phyloP scores from a whole-genome alignment of 2,888 invertebrate genomes.

The Eretmocerus hayati region DNA sequence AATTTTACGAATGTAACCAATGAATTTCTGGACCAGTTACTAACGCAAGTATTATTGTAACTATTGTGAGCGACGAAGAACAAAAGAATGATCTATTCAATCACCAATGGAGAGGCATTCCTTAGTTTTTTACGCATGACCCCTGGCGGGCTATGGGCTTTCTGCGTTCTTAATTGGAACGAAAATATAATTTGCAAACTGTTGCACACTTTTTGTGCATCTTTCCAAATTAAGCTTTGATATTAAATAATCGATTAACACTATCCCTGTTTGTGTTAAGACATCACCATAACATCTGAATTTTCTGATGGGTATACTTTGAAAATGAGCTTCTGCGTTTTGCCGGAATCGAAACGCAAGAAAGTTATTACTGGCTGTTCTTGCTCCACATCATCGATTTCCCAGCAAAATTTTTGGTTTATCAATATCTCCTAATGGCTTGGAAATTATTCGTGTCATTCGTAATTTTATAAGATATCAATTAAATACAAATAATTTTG shows the following conservation, averaged over 20 bases:
- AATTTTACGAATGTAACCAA: constrained; percentile 13
- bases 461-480: neutral
- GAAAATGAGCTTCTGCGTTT: no score
- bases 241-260: no score
- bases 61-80: constrained; percentile 10
- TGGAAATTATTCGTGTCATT: neutral
- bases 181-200: constrained; percentile 19
- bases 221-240: no score
- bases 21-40: constrained; percentile 7
- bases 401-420: no score
- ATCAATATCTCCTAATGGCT: no score
- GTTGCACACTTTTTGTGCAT: constrained; percentile 11
- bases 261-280: no score
- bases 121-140: constrained; percentile 8
- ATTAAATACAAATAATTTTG: constrained; percentile 18
- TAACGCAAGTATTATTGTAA: constrained; percentile 11
- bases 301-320: no score
- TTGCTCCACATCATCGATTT: no score
- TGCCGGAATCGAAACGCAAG: no score
- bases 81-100: constrained; percentile 12
- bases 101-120: constrained; percentile 10
- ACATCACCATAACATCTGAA: no score
- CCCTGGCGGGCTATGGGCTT: constrained; percentile 18
- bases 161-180: constrained; percentile 11
- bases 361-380: no score